Base-by-base conservation (phyloP, 2,888 invertebrate species). In the Zaprionus obscuricornis region DNA sequence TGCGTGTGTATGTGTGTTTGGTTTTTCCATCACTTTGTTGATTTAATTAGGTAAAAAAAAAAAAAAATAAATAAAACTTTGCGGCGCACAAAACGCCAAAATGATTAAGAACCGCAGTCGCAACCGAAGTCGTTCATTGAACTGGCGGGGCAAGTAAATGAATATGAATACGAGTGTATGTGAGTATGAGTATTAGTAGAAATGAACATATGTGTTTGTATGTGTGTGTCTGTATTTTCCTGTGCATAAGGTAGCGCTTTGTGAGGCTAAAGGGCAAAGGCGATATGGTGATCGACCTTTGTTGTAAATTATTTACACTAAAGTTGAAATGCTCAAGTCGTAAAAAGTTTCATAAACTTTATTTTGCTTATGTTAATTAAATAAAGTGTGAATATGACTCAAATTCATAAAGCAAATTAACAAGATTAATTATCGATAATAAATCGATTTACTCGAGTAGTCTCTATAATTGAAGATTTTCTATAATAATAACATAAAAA, bases 11-110 rank as follows among this genome's bases (percentile, higher is more conserved):
- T 29, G 22, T 11, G 11, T 46, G 14, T 56, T 49, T 43, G 71
- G 60, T 31, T 64, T 75, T 59, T 40, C 47, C 71, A 67, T 8
- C 68, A 45, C 46, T 75, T 82, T 65, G 72, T 67, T 66, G 72
- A 71, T 65, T 85, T 85, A 78, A 78, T 85, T 78, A 78, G 79
- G 58, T 56, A 84, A 85, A 79, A n/a, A n/a, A n/a, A n/a, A n/a
- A n/a, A n/a, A n/a, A n/a, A n/a, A n/a, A n/a, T n/a, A n/a, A n/a
- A n/a, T n/a, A n/a, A n/a, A 82, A 69, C 59, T 66, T 68, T 68
- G 84, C 42, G 68, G 58, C 73, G 11, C 16, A 68, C 33, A 69
- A 68, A 69, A 72, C 17, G 29, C 57, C 60, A 59, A 85, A 85
- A 82, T 82, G 83, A 74, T 55, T 67, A 78, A 78, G 56, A 79